Evolutionary conservation across 2,888 invertebrate species (phyloP).

Genomic region (Brachypalpus laphriformis): DNA sequence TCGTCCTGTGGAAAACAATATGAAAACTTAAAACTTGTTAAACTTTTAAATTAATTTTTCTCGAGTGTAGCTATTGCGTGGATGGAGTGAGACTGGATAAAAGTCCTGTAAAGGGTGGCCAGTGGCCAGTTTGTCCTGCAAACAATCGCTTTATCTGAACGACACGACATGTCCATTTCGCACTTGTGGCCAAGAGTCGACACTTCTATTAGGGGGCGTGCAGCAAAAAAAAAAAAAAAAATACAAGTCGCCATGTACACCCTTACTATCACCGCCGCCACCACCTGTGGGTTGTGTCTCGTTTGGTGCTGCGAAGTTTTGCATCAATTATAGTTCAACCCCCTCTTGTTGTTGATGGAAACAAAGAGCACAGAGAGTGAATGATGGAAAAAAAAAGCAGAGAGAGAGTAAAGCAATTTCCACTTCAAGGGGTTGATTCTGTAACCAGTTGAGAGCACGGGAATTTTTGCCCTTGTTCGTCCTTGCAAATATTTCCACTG

Average conservation of each 20-base stretch:
- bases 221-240: not conserved
- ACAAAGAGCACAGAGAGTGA: constrained; percentile 15
- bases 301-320: constrained; percentile 52
- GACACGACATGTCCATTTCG: constrained; percentile 56
- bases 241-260: not conserved
- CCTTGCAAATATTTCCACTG: constrained; percentile 56
- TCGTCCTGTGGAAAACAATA: constrained; percentile 42
- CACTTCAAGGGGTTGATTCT: constrained; percentile 35
- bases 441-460: constrained; percentile 10
- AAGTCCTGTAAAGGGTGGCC: not conserved
- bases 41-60: constrained; percentile 74
- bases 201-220: constrained; percentile 22
- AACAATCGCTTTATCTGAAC: constrained; percentile 44
- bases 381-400: not conserved
- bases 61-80: constrained; percentile 35
- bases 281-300: constrained; percentile 61
- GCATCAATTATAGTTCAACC: constrained; percentile 65
- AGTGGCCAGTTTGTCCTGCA: not conserved
- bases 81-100: not conserved
- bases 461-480: constrained; percentile 62
- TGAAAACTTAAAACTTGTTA: constrained; percentile 70
- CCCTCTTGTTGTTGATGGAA: constrained; percentile 14
- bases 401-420: constrained; percentile 48
- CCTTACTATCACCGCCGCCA: not conserved
- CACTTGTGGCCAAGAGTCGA: constrained; percentile 54